phyloP scores from a whole-genome alignment of 2,113 vertebrate genomes.

The Chamaea fasciata region DNA sequence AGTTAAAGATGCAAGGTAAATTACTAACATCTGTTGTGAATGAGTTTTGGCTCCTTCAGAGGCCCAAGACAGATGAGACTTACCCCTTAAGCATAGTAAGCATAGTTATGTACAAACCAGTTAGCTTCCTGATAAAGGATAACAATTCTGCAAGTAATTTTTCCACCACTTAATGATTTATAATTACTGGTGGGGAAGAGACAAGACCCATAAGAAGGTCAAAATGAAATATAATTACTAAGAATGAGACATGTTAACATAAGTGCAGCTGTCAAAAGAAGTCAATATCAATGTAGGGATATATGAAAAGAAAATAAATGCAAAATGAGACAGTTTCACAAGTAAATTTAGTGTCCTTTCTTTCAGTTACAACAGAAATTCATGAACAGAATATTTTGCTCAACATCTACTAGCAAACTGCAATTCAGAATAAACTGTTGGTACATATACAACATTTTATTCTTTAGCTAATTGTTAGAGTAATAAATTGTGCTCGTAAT shows the following conservation, averaged over 20 bases:
- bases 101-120: neutral
- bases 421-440: neutral
- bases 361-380: neutral
- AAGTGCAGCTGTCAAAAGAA: neutral
- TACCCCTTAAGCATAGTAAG: neutral
- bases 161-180: neutral
- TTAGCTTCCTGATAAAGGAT: neutral
- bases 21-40: neutral
- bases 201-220: neutral
- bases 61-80: neutral
- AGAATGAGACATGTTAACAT: neutral
- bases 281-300: neutral
- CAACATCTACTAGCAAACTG: neutral
- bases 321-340: neutral
- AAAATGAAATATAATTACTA: neutral
- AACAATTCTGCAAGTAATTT: neutral
- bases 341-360: neutral
- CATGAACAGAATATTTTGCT: neutral
- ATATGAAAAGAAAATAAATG: neutral
- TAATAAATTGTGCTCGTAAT: neutral
- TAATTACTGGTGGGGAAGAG: neutral
- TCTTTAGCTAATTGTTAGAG: neutral
- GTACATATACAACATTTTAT: neutral
- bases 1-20: neutral
- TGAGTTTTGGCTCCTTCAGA: neutral